phyloP scores from a whole-genome alignment of 2,113 vertebrate genomes.

The Erinaceus europaeus region DNA sequence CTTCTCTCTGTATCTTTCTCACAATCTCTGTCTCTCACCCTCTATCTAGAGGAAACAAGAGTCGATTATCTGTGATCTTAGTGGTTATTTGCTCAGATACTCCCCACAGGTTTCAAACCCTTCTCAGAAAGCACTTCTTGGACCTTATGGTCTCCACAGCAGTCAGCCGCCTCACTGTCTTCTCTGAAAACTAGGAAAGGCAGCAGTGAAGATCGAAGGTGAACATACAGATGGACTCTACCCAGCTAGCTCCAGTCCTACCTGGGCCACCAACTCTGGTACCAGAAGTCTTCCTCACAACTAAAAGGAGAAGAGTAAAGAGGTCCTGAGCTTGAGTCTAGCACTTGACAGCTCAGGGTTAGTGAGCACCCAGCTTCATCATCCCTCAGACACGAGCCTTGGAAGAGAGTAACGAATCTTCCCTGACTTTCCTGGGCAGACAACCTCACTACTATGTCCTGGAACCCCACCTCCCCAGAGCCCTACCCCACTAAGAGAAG shows the following conservation, averaged over 20 bases:
- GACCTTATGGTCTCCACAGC: background rate
- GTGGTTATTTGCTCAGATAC: slow-evolving; percentile 41
- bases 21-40: too few species aligned
- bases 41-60: too few species aligned
- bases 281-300: background rate
- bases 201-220: background rate
- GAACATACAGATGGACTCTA: background rate
- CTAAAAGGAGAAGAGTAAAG: background rate
- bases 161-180: background rate
- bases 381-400: background rate
- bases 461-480: too few species aligned
- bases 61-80: slow-evolving; percentile 42
- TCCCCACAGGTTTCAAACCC: background rate
- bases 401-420: too few species aligned
- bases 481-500: too few species aligned
- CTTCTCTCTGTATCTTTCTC: too few species aligned
- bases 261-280: background rate
- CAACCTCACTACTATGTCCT: too few species aligned
- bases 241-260: background rate
- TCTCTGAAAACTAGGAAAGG: background rate
- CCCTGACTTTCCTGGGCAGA: too few species aligned
- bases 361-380: background rate
- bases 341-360: background rate
- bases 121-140: slow-evolving; percentile 22
- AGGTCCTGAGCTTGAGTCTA: background rate